phyloP scores from a whole-genome alignment of 1,140 invertebrate genomes.

The Drosophila prosaltans region DNA sequence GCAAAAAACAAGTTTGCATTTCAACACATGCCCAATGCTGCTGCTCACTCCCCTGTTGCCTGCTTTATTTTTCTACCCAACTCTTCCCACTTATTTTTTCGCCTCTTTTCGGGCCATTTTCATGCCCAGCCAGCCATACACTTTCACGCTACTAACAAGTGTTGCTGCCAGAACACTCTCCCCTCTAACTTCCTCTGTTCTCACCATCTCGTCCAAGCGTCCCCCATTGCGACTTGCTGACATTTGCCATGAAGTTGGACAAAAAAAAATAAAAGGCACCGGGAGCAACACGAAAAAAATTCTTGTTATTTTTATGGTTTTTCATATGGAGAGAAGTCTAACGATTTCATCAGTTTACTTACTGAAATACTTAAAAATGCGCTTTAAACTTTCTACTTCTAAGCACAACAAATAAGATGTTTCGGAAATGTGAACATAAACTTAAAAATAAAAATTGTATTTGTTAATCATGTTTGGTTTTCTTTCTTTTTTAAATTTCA shows the following conservation, averaged over 20 bases:
- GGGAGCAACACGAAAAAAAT: conserved; percentile 2
- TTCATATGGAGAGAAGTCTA: conserved; percentile 4
- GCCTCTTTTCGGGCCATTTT: conserved; percentile 51
- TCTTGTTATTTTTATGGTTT: conserved; percentile 22
- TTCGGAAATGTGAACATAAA: neutral
- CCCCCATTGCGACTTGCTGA: conserved; percentile 46
- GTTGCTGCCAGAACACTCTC: conserved; percentile 61
- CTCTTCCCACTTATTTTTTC: neutral
- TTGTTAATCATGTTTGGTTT: too few species aligned
- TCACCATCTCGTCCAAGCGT: conserved; percentile 21
- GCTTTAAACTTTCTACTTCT: neutral
- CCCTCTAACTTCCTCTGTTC: conserved; percentile 12
- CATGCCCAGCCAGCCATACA: conserved; percentile 75
- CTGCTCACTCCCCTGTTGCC: neutral
- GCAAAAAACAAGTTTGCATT: conserved; percentile 71
- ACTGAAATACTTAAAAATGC: neutral
- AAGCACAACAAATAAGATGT: neutral
- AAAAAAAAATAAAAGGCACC: neutral
- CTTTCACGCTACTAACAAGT: conserved; percentile 76
- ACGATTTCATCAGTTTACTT: conserved; percentile 7
- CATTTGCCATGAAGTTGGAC: conserved; percentile 51
- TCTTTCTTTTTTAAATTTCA: too few species aligned
- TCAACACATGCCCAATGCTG: conserved; percentile 68
- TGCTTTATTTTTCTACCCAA: neutral
- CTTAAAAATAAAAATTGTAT: too few species aligned